Evolutionary conservation across 2,888 invertebrate species (phyloP), one percentile per base, ranked within the genome.

Genomic region (Aleiodes testaceus): DNA sequence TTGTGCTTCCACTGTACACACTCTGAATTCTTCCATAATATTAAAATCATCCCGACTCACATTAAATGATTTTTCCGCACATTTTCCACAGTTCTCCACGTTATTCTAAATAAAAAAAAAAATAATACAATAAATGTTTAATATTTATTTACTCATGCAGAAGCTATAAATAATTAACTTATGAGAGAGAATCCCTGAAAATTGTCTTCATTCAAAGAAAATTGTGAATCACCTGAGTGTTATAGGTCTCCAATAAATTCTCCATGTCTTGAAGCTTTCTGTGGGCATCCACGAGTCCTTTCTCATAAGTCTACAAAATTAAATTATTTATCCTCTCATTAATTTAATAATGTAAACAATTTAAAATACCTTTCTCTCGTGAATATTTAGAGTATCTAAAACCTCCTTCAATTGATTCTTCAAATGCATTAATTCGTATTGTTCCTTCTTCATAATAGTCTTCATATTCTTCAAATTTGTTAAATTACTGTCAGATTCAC

Each of bases 1-100:
- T 79, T 87, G 85, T 30, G 82, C 85, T 72, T 86, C 86, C 4
- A 85, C 83, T 26, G 85, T 84, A 52, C 85, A 86, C n/a, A 84
- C 64, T 78, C 82, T 76, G 69, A 85, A 84, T 77, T 85, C 81
- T 73, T 84, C 85, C 84, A 87, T 87, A 72, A 82, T 80, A 44
- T 80, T 80, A 49, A 82, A 85, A 69, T 85, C 85, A 22, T 81
- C 79, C 73, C 72, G 50, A 53, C 36, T 36, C 2, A 36, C 9
- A 36, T 36, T 36, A 1, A 11, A 36, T 36, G 14, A 59, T 53
- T 53, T 44, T 18, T 67, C 63, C 14, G 45, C 7, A 18, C 12
- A 20, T 5, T 66, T 3, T 47, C 47, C 12, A 16, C n/a, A 47
- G 16, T 47, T 4, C 36, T 36, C 36, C 36, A 11, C 36, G 36